Base-by-base conservation (phyloP, 2,113 vertebrate species). In the Trichomycterus rosablanca region DNA sequence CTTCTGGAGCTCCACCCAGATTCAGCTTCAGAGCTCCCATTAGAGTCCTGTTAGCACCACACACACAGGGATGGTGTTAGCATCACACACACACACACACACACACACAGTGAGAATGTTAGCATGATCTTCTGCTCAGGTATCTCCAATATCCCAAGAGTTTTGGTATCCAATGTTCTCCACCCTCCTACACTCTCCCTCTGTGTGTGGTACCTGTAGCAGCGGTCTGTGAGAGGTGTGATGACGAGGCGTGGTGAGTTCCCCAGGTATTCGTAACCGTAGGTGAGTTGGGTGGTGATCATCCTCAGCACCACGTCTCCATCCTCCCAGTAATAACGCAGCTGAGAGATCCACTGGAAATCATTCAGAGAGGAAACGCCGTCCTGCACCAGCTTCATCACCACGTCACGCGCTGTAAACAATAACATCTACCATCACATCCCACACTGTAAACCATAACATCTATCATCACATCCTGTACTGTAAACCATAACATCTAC, bases 191-290 rank as follows among this genome's bases (percentile, higher is more conserved):
- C n/a, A n/a, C n/a, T n/a, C n/a, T n/a, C n/a, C n/a, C n/a, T n/a
- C n/a, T n/a, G 12, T 35, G 26, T 35, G 49, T 23, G 37, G 39
- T 65, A 94, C 94, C 94, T 93, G 16, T 97, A 95, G 77, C 94
- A 97, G 65, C 93, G 81, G 77, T 95, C 94, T 1, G 94, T 98
- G 24, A 95, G 88, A 0, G 89, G 95, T 0, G 94, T 97, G 73
- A 98, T 97, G 74, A 97, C 93, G 66, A 97, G 86, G 3, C 92
- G 87, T 0, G 78, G 74, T 0, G 91, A 95, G 80, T 93, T 98
- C 2, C 95, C 95, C 74, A 98, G 81, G 63, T 97, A 98, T 63
- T 98, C 93, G 7, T 97, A 97, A 24, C 93, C 93, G 10, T 97
- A 98, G 44, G 79, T 88, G 54, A 84, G 76, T 59, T 83, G 86